phyloP scores from a whole-genome alignment of 2,113 vertebrate genomes.

The Ploceus nigricollis region DNA sequence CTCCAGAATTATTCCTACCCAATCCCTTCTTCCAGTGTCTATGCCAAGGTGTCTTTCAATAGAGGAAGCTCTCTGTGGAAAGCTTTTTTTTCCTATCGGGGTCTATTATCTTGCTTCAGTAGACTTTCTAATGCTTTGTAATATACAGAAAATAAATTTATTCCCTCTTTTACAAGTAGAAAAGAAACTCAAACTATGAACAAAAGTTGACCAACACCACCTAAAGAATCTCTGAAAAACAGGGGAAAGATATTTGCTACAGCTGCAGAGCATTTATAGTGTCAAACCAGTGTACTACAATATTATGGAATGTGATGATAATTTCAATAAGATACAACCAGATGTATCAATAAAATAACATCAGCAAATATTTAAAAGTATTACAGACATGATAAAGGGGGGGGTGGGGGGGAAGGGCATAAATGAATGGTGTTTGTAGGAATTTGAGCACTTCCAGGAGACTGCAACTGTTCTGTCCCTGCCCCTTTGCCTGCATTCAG shows the following conservation, averaged over 20 bases:
- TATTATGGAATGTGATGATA: neutral
- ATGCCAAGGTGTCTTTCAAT: neutral
- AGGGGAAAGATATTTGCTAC: neutral
- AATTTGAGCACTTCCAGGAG: neutral
- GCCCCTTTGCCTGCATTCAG: neutral
- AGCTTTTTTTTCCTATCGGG: neutral
- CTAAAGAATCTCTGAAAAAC: neutral
- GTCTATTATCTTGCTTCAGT: neutral
- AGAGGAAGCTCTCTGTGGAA: neutral
- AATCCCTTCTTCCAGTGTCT: neutral
- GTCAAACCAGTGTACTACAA: neutral
- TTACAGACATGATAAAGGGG: neutral
- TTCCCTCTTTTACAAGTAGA: neutral
- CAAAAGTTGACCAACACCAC: neutral
- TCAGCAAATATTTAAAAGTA: neutral
- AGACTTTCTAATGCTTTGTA: neutral
- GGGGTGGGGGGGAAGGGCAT: rapidly evolving
- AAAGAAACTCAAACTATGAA: neutral
- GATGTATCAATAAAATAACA: neutral
- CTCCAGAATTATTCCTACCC: neutral
- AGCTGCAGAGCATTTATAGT: neutral
- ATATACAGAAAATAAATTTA: neutral
- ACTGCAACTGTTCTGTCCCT: neutral
- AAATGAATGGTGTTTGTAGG: neutral
- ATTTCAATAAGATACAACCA: neutral